These are phyloP conservation scores for Spheniscus humboldti DNA, from an alignment of 2,797 vertebrate genomes.

Conservation along the genomic window DNA sequence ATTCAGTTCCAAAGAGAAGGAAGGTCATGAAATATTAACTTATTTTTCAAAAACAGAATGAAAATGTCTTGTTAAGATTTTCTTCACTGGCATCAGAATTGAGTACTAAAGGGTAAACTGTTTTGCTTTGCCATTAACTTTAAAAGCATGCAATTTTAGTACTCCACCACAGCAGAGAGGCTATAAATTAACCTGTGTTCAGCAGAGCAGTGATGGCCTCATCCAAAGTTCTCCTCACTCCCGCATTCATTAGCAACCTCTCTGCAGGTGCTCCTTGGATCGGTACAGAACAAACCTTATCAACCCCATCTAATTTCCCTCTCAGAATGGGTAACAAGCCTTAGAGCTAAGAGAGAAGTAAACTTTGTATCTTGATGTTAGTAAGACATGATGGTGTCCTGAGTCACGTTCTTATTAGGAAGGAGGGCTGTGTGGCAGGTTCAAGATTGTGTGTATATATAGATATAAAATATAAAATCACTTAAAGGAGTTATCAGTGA, in stretches of 20 bases:
- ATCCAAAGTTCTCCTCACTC: neutral
- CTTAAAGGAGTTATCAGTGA: neutral
- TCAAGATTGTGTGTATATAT: accelerated
- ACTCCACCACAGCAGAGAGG: neutral
- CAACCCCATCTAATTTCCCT: neutral
- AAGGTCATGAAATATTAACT: neutral
- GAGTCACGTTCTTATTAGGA: neutral
- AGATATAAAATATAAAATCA: neutral
- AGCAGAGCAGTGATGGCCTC: neutral
- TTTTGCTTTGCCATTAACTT: neutral
- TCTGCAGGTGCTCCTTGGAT: neutral
- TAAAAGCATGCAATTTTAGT: slow-evolving; percentile 12
- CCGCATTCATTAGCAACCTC: neutral
- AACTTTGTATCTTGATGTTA: neutral
- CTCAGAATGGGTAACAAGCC: neutral
- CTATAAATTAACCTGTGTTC: neutral
- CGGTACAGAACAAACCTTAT: accelerated
- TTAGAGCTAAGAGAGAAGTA: neutral
- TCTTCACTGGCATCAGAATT: neutral
- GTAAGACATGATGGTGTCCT: neutral
- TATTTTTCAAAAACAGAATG: neutral
- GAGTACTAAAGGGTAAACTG: neutral
- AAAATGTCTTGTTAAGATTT: neutral
- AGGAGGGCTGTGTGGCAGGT: neutral
- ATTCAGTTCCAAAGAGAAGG: neutral